Evolutionary conservation across 92 coral and sea anemone genomes (phyloP).

Genomic region (Siderastrea radians): DNA sequence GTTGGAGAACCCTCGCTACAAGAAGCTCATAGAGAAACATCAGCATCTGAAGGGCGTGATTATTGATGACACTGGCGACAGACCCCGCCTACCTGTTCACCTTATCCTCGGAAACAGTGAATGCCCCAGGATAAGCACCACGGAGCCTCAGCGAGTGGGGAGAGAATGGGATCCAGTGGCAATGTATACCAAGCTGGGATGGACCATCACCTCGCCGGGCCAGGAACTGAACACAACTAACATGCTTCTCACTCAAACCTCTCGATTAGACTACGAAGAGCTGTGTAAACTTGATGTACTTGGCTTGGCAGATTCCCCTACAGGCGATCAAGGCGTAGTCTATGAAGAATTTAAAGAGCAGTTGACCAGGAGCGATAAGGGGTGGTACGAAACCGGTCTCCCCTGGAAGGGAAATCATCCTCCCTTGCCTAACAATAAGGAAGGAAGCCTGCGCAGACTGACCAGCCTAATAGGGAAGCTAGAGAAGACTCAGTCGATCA

Average conservation of each 20-base stretch:
- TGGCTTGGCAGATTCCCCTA: too few relatives aligned
- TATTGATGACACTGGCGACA: conserved; percentile 35
- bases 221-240: too few relatives aligned
- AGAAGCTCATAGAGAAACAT: conserved; percentile 32
- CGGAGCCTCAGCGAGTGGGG: conserved; percentile 33
- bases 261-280: too few relatives aligned
- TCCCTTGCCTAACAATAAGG: conserved; percentile 14
- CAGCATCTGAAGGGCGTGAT: conserved; percentile 37
- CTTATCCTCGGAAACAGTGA: conserved; percentile 39
- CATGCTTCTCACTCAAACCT: too few relatives aligned
- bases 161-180: conserved; percentile 51
- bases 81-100: conserved; percentile 49
- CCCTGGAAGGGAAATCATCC: not conserved
- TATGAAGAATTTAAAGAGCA: too few relatives aligned
- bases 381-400: conserved; percentile 20
- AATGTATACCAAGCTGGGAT: conserved; percentile 15
- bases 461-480: not conserved
- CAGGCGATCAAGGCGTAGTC: too few relatives aligned
- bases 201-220: too few relatives aligned
- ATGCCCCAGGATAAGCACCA: conserved; percentile 43
- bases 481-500: not conserved
- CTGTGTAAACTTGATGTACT: too few relatives aligned
- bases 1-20: conserved; percentile 45
- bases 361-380: not conserved
- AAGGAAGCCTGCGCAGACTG: conserved; percentile 11